phyloP scores from a whole-genome alignment of 2,888 invertebrate species.

The Norana najaformis region DNA sequence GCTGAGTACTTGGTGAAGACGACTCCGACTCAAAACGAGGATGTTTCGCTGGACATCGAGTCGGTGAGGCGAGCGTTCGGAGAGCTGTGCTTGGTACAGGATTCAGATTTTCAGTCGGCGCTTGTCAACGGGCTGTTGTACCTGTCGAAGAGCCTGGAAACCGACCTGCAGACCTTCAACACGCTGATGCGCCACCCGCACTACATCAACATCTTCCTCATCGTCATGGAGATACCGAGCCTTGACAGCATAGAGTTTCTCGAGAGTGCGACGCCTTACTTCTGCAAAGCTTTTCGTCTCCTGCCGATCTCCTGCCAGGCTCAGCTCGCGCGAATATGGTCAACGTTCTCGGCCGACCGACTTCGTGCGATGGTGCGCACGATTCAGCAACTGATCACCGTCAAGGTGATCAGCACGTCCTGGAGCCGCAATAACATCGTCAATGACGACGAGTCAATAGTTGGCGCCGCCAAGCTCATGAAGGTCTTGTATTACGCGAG shows the following conservation, averaged over 20 bases:
- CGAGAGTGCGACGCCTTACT: slow-evolving; percentile 78
- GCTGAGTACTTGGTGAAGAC: background rate
- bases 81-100: slow-evolving; percentile 64
- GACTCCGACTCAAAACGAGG: background rate
- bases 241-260: slow-evolving; percentile 72
- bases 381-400: slow-evolving; percentile 84
- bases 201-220: slow-evolving; percentile 70
- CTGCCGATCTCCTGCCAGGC: slow-evolving; percentile 78
- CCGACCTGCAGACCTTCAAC: slow-evolving; percentile 71
- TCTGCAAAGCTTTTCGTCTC: slow-evolving; percentile 73
- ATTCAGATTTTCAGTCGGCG: slow-evolving; percentile 69
- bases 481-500: slow-evolving; percentile 77
- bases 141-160: slow-evolving; percentile 74
- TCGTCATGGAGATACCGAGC: slow-evolving; percentile 78
- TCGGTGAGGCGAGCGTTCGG: slow-evolving; percentile 73
- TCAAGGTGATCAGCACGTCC: slow-evolving; percentile 78
- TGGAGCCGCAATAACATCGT: slow-evolving; percentile 68
- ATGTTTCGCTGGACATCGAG: slow-evolving; percentile 44
- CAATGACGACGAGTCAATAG: slow-evolving; percentile 82
- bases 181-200: slow-evolving; percentile 62
- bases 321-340: slow-evolving; percentile 79
- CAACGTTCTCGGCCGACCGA: slow-evolving; percentile 61
- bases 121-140: slow-evolving; percentile 76
- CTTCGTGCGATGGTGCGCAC: slow-evolving; percentile 50
- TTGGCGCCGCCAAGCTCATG: slow-evolving; percentile 83